Evolutionary conservation across 2,888 invertebrate genomes (phyloP), one percentile per base, ranked within the genome.

Genomic region (Campoplex capitator): DNA sequence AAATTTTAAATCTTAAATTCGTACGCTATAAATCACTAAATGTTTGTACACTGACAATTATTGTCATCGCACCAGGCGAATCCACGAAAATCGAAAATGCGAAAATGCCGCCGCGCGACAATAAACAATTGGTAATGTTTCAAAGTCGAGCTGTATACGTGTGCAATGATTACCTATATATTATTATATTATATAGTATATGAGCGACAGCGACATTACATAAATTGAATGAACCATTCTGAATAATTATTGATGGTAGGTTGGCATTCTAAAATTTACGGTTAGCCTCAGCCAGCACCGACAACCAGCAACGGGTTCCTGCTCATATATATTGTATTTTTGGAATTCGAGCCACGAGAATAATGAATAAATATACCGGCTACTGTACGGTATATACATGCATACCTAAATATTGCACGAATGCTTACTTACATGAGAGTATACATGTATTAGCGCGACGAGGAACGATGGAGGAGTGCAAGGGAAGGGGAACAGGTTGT

Each of bases 261-360:
- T 28, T 71, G 71, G 56, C 62, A 54, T 75, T 83, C 68, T 35
- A 11, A 74, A 75, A 86, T 83, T 83, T 83, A 83, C 83, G 83
- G n/a, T 51, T 54, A 42, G 48, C 54, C 71, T 48, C 38, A 48
- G 48, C 48, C 73, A 62, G 16, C 67, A 67, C 67, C 23, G 23
- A 23, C 23, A 23, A 23, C 23, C 23, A 18, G 23, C 28, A 79
- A 76, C 70, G 79, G 83, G 65, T 62, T 6, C 73, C 85, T 23
- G 23, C 23, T 23, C 23, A 23, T 23, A 68, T 56, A 70, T 73
- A 71, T n/a, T n/a, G n/a, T 86, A 83, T 83, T 74, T 76, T 58
- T 73, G 62, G 62, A 86, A 83, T 83, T 80, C 76, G 76, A 80
- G 54, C 79, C 76, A 80, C 48, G 67, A 71, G 67, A 78, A 81